phyloP scores from a whole-genome alignment of 2,797 vertebrate species.

The Cossypha dichroa region DNA sequence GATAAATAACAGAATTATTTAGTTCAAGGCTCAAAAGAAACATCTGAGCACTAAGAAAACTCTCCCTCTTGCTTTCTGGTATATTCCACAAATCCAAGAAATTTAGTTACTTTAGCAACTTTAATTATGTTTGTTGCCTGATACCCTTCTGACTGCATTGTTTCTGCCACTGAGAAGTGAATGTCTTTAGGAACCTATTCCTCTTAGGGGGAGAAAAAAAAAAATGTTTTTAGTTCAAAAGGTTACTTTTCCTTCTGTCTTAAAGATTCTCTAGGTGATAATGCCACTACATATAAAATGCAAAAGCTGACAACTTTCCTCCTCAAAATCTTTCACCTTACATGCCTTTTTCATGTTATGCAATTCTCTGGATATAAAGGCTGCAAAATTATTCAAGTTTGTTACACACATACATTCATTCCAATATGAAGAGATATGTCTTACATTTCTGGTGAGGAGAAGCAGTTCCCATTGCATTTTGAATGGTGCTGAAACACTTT shows the following conservation, averaged over 20 bases:
- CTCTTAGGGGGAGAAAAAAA: neutral
- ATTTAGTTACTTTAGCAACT: neutral
- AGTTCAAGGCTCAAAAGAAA: conserved; percentile 18
- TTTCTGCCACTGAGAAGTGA: neutral
- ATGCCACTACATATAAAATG: neutral
- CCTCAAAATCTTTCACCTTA: neutral
- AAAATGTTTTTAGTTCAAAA: neutral
- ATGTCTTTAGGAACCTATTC: neutral
- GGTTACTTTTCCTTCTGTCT: neutral
- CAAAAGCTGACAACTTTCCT: neutral
- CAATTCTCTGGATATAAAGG: neutral
- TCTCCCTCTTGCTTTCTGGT: neutral
- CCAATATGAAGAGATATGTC: neutral
- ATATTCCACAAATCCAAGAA: neutral
- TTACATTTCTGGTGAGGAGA: neutral
- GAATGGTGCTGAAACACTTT: neutral
- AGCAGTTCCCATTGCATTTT: neutral
- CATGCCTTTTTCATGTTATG: neutral
- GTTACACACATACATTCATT: neutral
- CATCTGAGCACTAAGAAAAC: neutral
- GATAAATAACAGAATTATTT: neutral
- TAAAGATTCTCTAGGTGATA: neutral
- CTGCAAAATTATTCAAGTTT: neutral
- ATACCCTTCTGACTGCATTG: neutral
- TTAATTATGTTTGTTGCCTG: neutral